These are phyloP conservation scores for Lytechinus pictus DNA, from an alignment of 35 echinoderm and acorn worm species.

Conservation along the genomic window DNA sequence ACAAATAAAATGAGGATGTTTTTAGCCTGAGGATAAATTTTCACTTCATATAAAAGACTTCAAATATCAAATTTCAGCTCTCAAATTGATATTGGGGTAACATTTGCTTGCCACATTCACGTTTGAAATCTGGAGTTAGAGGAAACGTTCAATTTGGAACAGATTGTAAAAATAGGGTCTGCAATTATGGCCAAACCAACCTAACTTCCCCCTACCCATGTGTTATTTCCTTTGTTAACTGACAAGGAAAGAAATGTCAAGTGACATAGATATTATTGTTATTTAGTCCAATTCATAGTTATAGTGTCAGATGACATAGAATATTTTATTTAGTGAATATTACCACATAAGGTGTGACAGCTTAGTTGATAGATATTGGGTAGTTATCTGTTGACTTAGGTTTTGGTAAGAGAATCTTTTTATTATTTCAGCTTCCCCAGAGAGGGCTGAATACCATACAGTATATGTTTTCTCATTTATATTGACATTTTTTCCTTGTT, in stretches of 20 bases:
- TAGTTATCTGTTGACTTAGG: no score
- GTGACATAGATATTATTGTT: background rate
- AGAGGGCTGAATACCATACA: no score
- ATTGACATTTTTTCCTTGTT: no score
- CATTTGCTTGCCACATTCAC: background rate
- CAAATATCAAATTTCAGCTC: background rate
- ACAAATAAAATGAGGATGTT: background rate
- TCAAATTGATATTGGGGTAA: background rate
- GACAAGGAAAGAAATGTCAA: conserved; percentile 18
- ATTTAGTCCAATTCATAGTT: no score
- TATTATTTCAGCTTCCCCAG: no score
- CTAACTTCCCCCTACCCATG: background rate
- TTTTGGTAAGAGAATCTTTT: no score
- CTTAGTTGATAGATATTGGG: no score
- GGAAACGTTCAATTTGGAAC: background rate
- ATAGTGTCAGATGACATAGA: no score
- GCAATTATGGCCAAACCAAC: background rate
- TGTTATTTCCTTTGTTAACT: conserved; percentile 20
- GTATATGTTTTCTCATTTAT: no score
- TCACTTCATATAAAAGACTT: background rate
- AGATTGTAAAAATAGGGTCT: background rate
- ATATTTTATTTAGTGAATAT: no score
- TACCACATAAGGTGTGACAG: no score
- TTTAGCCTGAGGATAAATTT: background rate
- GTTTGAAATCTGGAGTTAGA: background rate